Conservation (phyloP, 2,113 vertebrate species). For the Cepphus grylle region DNA sequence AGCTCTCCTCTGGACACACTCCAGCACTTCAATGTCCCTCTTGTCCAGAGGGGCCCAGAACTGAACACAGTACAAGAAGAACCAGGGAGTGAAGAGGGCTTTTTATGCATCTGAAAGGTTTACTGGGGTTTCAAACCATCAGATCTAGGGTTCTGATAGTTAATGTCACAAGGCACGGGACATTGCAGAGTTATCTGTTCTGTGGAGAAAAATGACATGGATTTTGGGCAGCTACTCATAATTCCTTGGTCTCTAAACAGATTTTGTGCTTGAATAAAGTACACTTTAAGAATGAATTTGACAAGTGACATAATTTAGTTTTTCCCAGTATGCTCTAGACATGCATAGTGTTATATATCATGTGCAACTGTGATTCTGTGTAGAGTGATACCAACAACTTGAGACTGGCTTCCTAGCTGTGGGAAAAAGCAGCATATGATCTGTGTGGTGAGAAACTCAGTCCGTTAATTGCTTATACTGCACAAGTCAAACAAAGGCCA, state of each 20-base stretch:
- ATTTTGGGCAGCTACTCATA: background rate
- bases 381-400: background rate
- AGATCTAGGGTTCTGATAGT: background rate
- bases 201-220: background rate
- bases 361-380: background rate
- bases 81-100: background rate
- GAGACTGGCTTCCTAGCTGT: background rate
- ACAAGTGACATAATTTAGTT: background rate
- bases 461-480: background rate
- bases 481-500: background rate
- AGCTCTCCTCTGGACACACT: too few relatives aligned
- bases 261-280: background rate
- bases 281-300: background rate
- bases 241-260: background rate
- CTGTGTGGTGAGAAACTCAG: background rate
- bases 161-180: background rate
- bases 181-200: background rate
- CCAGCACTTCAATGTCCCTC: too few relatives aligned
- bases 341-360: background rate
- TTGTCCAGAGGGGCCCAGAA: too few relatives aligned
- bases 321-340: background rate
- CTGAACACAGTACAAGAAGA: background rate
- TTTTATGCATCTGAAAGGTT: background rate
- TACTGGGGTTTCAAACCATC: background rate
- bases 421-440: background rate